Evolutionary conservation across 2,113 vertebrate species (phyloP).

Genomic region (Callaeas wilsoni): DNA sequence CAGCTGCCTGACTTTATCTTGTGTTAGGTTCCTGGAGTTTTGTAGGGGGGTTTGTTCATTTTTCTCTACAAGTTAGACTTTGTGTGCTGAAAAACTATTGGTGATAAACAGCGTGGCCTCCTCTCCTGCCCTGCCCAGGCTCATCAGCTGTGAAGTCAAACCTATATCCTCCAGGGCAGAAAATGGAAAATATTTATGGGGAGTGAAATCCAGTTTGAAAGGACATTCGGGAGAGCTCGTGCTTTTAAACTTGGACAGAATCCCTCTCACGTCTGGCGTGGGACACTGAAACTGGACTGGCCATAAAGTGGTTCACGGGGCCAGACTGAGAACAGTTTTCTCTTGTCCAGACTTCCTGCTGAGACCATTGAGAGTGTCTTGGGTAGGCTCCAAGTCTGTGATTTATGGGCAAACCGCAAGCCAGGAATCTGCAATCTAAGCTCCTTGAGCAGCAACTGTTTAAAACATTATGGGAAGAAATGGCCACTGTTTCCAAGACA

Average conservation of each 20-base stretch:
- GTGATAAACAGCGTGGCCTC: background rate
- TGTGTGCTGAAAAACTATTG: background rate
- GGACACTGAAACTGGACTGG: background rate
- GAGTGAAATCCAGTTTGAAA: slow-evolving; percentile 42
- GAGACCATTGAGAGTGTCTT: slow-evolving; percentile 32
- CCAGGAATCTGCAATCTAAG: slow-evolving; percentile 60
- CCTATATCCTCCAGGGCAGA: background rate
- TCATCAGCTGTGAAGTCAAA: slow-evolving; percentile 3
- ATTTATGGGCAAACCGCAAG: slow-evolving; percentile 51
- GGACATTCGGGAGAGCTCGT: slow-evolving; percentile 13
- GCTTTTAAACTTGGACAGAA: slow-evolving; percentile 25
- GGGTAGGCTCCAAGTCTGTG: slow-evolving; percentile 43
- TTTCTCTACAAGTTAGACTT: background rate
- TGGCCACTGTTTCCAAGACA: slow-evolving; percentile 43
- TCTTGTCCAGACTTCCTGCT: slow-evolving; percentile 45
- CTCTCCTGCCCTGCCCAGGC: background rate
- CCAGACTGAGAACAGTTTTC: slow-evolving; percentile 42
- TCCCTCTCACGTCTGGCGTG: background rate
- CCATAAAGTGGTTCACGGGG: slow-evolving; percentile 12
- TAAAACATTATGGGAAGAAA: slow-evolving; percentile 56
- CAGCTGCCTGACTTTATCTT: background rate
- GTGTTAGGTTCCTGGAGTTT: background rate
- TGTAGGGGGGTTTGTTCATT: background rate
- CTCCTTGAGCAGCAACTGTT: slow-evolving; percentile 57
- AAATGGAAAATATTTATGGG: slow-evolving; percentile 41